Percentiles rank a stretch among this genome's conserved stretches.
These are phyloP conservation scores for Achlya flavicornis DNA, from an alignment of 2,888 invertebrate species.

Conservation along the genomic window DNA sequence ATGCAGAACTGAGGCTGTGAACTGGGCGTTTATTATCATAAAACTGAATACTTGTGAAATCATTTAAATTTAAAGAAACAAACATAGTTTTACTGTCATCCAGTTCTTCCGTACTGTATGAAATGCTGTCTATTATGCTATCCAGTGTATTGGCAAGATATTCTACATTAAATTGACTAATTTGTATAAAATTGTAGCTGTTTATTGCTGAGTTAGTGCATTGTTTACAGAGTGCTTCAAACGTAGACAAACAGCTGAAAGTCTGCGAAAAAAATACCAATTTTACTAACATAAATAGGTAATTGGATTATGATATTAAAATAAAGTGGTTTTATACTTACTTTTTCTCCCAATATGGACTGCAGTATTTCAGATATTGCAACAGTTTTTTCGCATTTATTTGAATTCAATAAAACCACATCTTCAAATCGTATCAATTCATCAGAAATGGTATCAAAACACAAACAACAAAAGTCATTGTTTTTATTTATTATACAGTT, in stretches of 20 bases:
- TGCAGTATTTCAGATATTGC: conserved; percentile 53
- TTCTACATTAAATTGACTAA: conserved; percentile 43
- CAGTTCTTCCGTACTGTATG: conserved; percentile 32
- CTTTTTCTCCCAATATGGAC: conserved; percentile 51
- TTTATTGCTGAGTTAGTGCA: conserved; percentile 51
- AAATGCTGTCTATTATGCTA: conserved; percentile 42
- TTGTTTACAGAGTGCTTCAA: conserved; percentile 52
- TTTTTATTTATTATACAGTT: conserved; percentile 48
- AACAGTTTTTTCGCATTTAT: conserved; percentile 35
- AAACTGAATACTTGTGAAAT: conserved; percentile 48
- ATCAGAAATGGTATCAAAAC: conserved; percentile 43
- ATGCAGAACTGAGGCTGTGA: conserved; percentile 35
- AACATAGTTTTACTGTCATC: conserved; percentile 48
- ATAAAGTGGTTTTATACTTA: conserved; percentile 31
- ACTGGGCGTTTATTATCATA: conserved; percentile 45
- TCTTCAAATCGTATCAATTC: conserved; percentile 47
- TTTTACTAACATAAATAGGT: too few relatives aligned
- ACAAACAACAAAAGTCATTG: conserved; percentile 61
- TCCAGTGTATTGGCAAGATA: conserved; percentile 46
- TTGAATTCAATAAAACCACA: conserved; percentile 47
- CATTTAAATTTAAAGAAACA: conserved; percentile 49
- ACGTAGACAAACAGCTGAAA: conserved; percentile 41
- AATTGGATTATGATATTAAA: conserved; percentile 10
- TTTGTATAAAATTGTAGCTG: conserved; percentile 56
- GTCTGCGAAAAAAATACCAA: conserved; percentile 51